Percentiles rank a stretch among this genome's conserved stretches.
Conservation (phyloP, 23 tunicate genomes). For the Halocynthia aurantium region DNA sequence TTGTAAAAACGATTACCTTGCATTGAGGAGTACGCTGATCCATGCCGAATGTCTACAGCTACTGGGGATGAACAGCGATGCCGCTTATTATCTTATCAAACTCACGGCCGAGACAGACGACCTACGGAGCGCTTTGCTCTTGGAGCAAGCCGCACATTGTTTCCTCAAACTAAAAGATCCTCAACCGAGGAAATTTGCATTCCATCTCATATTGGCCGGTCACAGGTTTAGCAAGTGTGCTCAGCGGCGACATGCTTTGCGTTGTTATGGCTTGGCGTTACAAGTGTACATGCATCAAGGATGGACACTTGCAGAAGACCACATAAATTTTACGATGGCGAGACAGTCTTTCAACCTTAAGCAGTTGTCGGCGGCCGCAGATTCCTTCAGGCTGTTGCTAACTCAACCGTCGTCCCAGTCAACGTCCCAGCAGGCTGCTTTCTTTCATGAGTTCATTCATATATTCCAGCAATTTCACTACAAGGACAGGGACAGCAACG, state of each 20-base stretch:
- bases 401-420: constrained; percentile 42
- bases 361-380: constrained; percentile 30
- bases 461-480: constrained; percentile 21
- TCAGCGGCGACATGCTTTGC: constrained; percentile 49
- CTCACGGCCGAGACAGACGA: constrained; percentile 54
- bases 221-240: constrained; percentile 70
- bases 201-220: constrained; percentile 74
- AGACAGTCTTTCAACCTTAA: constrained; percentile 40
- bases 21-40: constrained; percentile 60
- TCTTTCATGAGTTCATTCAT: constrained; percentile 62
- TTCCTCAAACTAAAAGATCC: constrained; percentile 44
- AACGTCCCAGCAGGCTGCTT: constrained; percentile 54
- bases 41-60: constrained; percentile 73
- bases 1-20: constrained; percentile 42
- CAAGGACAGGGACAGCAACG: neutral
- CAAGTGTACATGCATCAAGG: constrained; percentile 54
- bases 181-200: constrained; percentile 64
- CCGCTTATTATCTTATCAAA: constrained; percentile 47
- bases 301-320: constrained; percentile 69
- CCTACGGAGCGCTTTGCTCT: constrained; percentile 66
- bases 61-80: constrained; percentile 60
- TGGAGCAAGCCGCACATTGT: constrained; percentile 91
- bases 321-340: constrained; percentile 73
- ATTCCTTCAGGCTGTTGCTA: constrained; percentile 43
- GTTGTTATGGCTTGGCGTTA: constrained; percentile 55